A percentile compares a stretch with the other conserved stretches of the same genome.
Evolutionary conservation across 2,113 vertebrate species (phyloP).

Genomic region (Scartelaos histophorus): DNA sequence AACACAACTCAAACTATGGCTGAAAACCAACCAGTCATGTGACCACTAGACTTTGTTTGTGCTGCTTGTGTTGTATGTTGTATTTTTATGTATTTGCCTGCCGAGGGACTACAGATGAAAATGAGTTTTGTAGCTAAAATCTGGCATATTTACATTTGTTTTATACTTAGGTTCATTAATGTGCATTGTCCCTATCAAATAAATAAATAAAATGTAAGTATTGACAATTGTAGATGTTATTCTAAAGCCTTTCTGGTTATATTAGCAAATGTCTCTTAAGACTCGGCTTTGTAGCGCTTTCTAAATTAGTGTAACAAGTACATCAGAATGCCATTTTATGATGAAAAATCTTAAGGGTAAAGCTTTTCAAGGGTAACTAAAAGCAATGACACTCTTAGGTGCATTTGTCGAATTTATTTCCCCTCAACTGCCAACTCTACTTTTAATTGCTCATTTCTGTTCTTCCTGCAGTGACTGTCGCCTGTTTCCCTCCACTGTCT

Average conservation of each 20-base stretch:
- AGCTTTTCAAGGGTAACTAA: conserved; percentile 11
- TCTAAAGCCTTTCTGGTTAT: background rate
- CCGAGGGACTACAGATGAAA: too few relatives aligned
- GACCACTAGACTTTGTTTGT: too few relatives aligned
- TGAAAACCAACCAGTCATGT: too few relatives aligned
- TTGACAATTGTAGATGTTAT: background rate
- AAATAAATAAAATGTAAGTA: too few relatives aligned
- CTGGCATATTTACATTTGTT: too few relatives aligned
- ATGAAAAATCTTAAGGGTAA: background rate
- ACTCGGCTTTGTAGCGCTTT: background rate
- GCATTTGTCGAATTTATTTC: conserved; percentile 2
- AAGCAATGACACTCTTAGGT: conserved; percentile 6
- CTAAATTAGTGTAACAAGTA: background rate
- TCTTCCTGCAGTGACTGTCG: conserved; percentile 14
- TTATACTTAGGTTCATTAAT: too few relatives aligned
- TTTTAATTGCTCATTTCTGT: conserved; percentile 10
- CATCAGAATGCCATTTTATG: background rate
- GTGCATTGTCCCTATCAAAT: too few relatives aligned
- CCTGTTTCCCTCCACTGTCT: conserved; percentile 17
- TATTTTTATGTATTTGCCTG: too few relatives aligned
- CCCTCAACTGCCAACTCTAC: background rate
- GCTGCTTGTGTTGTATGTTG: too few relatives aligned
- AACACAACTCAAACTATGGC: too few relatives aligned
- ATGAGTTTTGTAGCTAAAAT: too few relatives aligned
- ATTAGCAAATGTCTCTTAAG: conserved; percentile 1